phyloP scores from a whole-genome alignment of 2,113 vertebrate species.

The Cricetomys ansorgei region DNA sequence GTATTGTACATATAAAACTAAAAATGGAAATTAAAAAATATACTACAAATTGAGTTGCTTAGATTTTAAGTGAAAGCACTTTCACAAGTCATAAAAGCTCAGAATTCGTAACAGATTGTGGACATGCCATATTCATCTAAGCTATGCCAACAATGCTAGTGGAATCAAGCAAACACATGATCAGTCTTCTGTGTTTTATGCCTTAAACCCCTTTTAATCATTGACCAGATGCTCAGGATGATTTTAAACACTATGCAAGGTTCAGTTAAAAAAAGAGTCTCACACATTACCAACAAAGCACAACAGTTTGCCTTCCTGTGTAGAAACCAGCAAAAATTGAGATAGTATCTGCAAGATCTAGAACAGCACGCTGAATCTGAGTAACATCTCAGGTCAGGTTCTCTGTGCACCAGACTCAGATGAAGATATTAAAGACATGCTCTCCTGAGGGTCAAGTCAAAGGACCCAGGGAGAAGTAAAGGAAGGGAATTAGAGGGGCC shows the following conservation, averaged over 20 bases:
- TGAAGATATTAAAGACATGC: not conserved
- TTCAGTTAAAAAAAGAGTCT: slow-evolving; percentile 28
- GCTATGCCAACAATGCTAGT: slow-evolving; percentile 18
- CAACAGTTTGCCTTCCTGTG: not conserved
- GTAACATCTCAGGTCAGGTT: not conserved
- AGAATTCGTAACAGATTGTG: slow-evolving; percentile 20
- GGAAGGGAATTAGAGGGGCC: not conserved
- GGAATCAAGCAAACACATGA: not conserved
- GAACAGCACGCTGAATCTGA: not conserved
- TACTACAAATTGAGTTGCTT: not conserved
- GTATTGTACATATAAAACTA: not conserved
- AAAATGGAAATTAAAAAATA: not conserved
- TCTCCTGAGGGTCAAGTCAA: not conserved
- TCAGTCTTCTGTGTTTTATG: slow-evolving; percentile 2
- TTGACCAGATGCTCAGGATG: slow-evolving; percentile 13
- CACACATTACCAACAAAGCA: slow-evolving; percentile 6
- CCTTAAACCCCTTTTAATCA: not conserved
- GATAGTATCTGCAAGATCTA: not conserved
- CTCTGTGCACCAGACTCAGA: not conserved
- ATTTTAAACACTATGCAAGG: slow-evolving; percentile 28
- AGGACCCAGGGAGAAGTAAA: not conserved
- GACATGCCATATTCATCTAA: not conserved
- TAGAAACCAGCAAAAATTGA: not conserved
- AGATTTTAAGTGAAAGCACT: not conserved
- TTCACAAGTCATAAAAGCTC: not conserved